Conservation (phyloP, 1,140 invertebrate genomes). For the Aphelinus certus region DNA sequence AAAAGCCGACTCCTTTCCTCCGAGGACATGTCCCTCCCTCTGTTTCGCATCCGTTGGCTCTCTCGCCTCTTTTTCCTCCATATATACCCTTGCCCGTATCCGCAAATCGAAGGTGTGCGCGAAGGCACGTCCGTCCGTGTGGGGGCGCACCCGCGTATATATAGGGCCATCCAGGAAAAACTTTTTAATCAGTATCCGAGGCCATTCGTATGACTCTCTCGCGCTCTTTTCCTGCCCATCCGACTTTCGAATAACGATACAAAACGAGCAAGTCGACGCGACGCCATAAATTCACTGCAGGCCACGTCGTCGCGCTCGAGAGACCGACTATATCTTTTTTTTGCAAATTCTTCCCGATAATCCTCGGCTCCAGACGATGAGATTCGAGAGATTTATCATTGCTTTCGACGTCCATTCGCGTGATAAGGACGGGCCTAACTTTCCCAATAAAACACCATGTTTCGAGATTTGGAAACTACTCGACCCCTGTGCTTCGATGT, state of each 20-base stretch:
- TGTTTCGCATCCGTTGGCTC: neutral
- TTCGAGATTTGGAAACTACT: too few relatives aligned
- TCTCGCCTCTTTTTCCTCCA: neutral
- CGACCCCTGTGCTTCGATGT: too few relatives aligned
- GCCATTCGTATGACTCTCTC: slow-evolving; percentile 34
- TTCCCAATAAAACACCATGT: too few relatives aligned
- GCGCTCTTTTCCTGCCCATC: neutral
- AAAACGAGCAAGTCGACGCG: slow-evolving; percentile 39
- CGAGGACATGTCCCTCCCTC: slow-evolving; percentile 17
- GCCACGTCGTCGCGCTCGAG: slow-evolving; percentile 37
- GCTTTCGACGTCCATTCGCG: too few relatives aligned
- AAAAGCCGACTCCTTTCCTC: slow-evolving; percentile 11
- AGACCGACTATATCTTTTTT: neutral
- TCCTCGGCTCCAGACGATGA: too few relatives aligned
- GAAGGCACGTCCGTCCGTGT: neutral
- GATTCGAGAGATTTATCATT: too few relatives aligned
- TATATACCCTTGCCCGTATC: neutral
- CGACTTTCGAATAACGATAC: slow-evolving; percentile 43
- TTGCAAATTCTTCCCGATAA: too few relatives aligned
- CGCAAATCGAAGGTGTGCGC: slow-evolving; percentile 15
- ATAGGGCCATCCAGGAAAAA: slow-evolving; percentile 32
- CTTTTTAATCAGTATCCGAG: slow-evolving; percentile 44
- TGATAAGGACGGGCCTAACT: too few relatives aligned
- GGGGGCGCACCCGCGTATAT: neutral
- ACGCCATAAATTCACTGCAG: slow-evolving; percentile 41